Percentiles rank a stretch among this genome's conserved stretches.
Conservation (phyloP, 2,113 vertebrate species). For the Aix galericulata region DNA sequence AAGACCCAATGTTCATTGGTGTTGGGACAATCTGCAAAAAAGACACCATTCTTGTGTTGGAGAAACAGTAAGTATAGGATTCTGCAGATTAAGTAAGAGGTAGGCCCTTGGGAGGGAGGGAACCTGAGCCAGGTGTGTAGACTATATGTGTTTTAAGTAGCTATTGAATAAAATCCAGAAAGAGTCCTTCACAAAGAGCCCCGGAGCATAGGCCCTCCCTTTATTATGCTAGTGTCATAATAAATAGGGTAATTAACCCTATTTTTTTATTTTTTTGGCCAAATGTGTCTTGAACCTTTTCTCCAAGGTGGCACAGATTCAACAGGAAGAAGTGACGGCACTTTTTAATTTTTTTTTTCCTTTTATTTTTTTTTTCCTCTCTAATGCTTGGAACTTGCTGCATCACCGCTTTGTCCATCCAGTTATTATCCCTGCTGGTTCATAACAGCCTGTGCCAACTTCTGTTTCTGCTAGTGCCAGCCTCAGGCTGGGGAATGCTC, state of each 20-base stretch:
- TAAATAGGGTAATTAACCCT: background rate
- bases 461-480: background rate
- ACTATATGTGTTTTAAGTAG: background rate
- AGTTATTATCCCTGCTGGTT: background rate
- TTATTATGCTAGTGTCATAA: background rate
- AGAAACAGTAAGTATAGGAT: background rate
- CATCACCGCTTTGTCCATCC: background rate
- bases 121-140: background rate
- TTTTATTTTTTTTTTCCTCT: background rate
- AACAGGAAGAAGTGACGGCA: background rate
- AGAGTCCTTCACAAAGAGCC: background rate
- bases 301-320: background rate
- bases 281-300: background rate
- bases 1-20: background rate
- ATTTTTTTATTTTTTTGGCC: background rate
- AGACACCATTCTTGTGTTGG: rapidly evolving
- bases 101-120: background rate
- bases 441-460: background rate
- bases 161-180: background rate
- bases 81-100: background rate
- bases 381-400: background rate
- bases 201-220: background rate
- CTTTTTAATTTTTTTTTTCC: background rate
- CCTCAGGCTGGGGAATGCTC: background rate
- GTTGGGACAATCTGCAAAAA: background rate